Evolutionary conservation across 2,797 vertebrate genomes (phyloP).

Genomic region (Neostethus bicornis): DNA sequence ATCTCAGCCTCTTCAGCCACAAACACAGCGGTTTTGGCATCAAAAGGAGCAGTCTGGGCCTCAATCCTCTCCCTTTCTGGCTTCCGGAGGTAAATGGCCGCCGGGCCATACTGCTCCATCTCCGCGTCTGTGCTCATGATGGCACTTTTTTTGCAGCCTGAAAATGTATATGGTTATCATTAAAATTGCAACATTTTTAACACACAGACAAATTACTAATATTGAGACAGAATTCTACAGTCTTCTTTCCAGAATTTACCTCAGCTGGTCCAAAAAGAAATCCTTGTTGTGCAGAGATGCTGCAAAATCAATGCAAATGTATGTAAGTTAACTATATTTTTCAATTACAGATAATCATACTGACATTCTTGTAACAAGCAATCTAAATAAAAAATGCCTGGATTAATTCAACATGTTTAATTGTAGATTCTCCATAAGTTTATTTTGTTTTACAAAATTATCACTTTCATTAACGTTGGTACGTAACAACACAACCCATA

Average conservation of each 20-base stretch:
- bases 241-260: conserved; percentile 25
- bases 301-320: conserved; percentile 4
- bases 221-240: no score
- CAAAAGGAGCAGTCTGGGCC: conserved; percentile 87
- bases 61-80: conserved; percentile 88
- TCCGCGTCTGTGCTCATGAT: conserved; percentile 86
- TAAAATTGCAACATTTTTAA: no score
- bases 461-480: neutral
- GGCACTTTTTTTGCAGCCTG: conserved; percentile 56
- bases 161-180: conserved; percentile 1
- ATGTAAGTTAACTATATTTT: no score
- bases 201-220: neutral
- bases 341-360: no score
- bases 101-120: conserved; percentile 87
- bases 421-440: no score
- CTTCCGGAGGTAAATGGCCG: conserved; percentile 86
- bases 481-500: neutral
- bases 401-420: neutral
- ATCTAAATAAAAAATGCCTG: neutral
- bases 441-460: neutral
- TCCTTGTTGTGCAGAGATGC: conserved; percentile 12
- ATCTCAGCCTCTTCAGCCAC: conserved; percentile 82
- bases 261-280: conserved; percentile 23
- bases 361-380: neutral
- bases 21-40: conserved; percentile 85